Evolutionary conservation across 2,888 invertebrate genomes (phyloP).

Genomic region (Machimus atricapillus): DNA sequence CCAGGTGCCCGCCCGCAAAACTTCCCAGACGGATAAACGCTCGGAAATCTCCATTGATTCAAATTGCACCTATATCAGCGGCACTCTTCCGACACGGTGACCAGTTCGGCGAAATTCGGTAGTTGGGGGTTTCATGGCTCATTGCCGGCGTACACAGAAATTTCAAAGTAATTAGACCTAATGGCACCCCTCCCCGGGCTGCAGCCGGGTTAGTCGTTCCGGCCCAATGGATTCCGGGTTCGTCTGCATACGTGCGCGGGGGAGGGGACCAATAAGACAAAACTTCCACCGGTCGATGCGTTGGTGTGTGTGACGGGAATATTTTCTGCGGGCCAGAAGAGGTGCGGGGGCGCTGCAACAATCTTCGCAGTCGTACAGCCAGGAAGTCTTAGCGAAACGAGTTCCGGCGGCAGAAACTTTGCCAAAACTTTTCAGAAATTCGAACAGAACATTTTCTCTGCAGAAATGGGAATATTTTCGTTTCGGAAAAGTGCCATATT

Average conservation of each 20-base stretch:
- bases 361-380: neutral
- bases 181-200: neutral
- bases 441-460: neutral
- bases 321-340: neutral
- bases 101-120: neutral
- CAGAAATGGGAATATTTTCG: neutral
- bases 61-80: neutral
- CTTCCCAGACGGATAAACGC: neutral
- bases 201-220: neutral
- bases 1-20: neutral
- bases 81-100: neutral
- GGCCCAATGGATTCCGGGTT: neutral
- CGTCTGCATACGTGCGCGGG: neutral
- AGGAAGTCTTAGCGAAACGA: neutral
- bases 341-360: neutral
- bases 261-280: neutral
- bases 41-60: neutral
- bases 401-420: neutral
- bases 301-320: neutral
- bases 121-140: neutral
- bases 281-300: neutral
- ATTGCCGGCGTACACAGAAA: neutral
- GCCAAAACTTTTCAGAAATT: neutral
- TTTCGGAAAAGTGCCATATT: neutral
- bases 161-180: slow-evolving; percentile 10